These are phyloP conservation scores for Augiades crinisus DNA, from an alignment of 2,888 invertebrate species.

Conservation along the genomic window DNA sequence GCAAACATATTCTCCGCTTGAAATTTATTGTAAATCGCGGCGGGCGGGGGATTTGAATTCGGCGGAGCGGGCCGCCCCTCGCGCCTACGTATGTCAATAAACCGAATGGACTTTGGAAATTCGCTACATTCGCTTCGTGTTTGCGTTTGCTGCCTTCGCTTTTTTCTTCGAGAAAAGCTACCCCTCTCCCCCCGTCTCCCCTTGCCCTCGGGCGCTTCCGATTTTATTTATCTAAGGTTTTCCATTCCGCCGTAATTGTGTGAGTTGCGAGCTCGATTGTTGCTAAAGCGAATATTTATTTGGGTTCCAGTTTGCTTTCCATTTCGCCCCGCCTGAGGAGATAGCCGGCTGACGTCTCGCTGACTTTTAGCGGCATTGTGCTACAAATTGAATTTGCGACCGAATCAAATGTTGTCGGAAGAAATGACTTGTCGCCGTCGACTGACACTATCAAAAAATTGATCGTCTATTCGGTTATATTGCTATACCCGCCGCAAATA, in stretches of 20 bases:
- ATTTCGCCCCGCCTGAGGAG: conserved; percentile 39
- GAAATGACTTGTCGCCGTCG: conserved; percentile 67
- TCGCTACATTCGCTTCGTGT: conserved; percentile 74
- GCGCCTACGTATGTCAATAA: conserved; percentile 60
- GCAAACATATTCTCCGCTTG: conserved; percentile 76
- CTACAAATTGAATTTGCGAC: conserved; percentile 73
- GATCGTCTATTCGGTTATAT: conserved; percentile 46
- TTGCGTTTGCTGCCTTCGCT: conserved; percentile 72
- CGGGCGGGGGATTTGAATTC: conserved; percentile 67
- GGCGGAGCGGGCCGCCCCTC: conserved; percentile 33
- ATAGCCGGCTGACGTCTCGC: conserved; percentile 29
- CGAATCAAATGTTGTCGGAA: conserved; percentile 72
- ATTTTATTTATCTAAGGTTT: conserved; percentile 79
- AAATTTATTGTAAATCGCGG: conserved; percentile 78
- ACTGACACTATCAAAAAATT: conserved; percentile 78
- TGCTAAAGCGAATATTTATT: conserved; percentile 79
- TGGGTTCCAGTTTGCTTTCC: conserved; percentile 70
- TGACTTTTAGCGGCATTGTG: conserved; percentile 53
- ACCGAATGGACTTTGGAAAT: conserved; percentile 75
- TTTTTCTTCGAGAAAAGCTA: conserved; percentile 59
- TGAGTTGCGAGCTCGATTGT: conserved; percentile 75
- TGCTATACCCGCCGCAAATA: background rate
- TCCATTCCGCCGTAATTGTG: conserved; percentile 77
- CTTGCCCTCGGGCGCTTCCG: conserved; percentile 55
- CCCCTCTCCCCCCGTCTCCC: conserved; percentile 35